Evolutionary conservation across 2,888 invertebrate genomes (phyloP).

Genomic region (Thelaira solivaga): DNA sequence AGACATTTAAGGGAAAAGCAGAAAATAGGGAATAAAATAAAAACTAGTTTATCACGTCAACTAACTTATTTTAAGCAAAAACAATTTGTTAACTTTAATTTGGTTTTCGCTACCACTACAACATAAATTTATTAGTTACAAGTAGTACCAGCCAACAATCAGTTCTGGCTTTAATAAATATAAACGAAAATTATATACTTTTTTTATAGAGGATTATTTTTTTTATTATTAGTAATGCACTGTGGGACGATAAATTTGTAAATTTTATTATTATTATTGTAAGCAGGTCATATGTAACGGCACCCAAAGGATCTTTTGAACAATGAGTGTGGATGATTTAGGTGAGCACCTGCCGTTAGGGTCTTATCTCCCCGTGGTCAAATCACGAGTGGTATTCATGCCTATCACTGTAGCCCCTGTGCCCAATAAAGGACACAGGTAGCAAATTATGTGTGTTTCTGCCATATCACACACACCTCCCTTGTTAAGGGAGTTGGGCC

Average conservation of each 20-base stretch:
- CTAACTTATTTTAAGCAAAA: conserved; percentile 55
- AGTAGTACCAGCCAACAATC: conserved; percentile 1
- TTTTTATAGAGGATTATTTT: not conserved
- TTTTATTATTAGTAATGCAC: not conserved
- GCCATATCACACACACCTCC: too few relatives aligned
- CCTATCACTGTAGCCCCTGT: too few relatives aligned
- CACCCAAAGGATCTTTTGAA: too few relatives aligned
- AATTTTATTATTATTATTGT: too few relatives aligned
- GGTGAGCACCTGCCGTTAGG: too few relatives aligned
- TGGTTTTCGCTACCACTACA: conserved; percentile 25
- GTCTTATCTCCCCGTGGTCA: too few relatives aligned
- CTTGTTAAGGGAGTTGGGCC: too few relatives aligned
- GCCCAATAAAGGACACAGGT: too few relatives aligned
- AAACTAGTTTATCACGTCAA: conserved; percentile 50
- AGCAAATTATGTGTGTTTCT: too few relatives aligned
- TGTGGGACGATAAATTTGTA: not conserved
- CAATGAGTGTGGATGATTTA: too few relatives aligned
- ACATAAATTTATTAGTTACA: conserved; percentile 41
- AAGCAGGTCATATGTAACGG: too few relatives aligned
- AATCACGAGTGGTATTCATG: too few relatives aligned
- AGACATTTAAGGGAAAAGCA: not conserved
- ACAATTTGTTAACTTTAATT: conserved; percentile 59
- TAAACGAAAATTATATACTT: not conserved
- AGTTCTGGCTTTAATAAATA: conserved; percentile 9
- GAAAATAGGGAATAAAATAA: conserved; percentile 4